Base-by-base conservation (phyloP, 2,113 vertebrate species). In the Dipodomys spectabilis region DNA sequence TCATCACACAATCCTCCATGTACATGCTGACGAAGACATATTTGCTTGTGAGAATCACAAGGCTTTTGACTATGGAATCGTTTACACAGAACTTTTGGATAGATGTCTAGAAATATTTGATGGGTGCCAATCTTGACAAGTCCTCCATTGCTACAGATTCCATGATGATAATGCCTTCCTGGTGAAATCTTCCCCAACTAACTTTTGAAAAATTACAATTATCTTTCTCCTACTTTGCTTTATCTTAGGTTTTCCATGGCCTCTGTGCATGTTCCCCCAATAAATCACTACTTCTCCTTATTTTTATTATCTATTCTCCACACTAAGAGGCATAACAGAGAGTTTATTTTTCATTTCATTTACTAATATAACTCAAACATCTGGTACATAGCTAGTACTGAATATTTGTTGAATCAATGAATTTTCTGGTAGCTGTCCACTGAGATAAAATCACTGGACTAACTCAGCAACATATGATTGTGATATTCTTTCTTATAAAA, bases 11-110 rank as follows among this genome's bases (percentile, higher is more conserved):
- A 23, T 25, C 60, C 84, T 35, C 20, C 10, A 65, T 28, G 11
- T 32, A 82, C 13, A 32, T 45, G 77, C 30, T 18, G 77, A 94
- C 12, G 0, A 71, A 81, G 68, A 67, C 6, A 9, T 73, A 80
- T 86, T 67, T 74, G 45, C 45, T 77, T 89, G 68, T 60, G n/a
- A 71, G 35, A 89, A 35, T 87, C 23, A 81, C 57, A 81, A 30
- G 10, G 7, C 65, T 93, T 86, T 87, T 90, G 91, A 94, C 94
- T 92, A 84, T 32, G 69, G 39, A 91, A n/a, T 74, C 19, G 91
- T 87, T 93, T 84, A 74, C 10, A 49, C 74, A 87, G 65, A 60
- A 25, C 32, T 60, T 93, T 84, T 86, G 68, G 64, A 60, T 87
- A 39, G 49, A 81, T 87, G 25, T 2, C 80, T 45, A 49, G 71